phyloP scores from a whole-genome alignment of 2,888 invertebrate species.

The Hypsopygia costalis region DNA sequence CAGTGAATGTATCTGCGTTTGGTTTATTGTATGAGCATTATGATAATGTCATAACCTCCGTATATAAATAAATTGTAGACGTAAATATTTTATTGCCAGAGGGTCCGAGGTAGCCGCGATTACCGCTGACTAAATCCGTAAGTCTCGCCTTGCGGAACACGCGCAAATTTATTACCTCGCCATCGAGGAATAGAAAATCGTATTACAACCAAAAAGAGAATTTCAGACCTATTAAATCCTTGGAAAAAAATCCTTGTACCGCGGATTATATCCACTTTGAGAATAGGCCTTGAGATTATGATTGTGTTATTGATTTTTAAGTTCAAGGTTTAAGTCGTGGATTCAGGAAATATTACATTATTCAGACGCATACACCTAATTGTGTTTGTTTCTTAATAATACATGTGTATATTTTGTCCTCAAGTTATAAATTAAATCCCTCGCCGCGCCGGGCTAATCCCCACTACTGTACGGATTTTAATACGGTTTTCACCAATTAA shows the following conservation, averaged over 20 bases:
- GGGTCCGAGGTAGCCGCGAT: slow-evolving; percentile 26
- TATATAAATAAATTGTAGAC: slow-evolving; percentile 47
- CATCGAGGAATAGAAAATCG: slow-evolving; percentile 24
- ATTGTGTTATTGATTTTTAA: slow-evolving; percentile 5
- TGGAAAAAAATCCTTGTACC: slow-evolving; percentile 19
- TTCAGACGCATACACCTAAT: too few species aligned
- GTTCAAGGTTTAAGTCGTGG: too few species aligned
- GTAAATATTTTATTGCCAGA: slow-evolving; percentile 48
- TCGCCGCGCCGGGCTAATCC: too few species aligned
- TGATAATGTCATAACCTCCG: slow-evolving; percentile 52
- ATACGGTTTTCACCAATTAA: too few species aligned
- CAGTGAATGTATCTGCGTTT: slow-evolving; percentile 39
- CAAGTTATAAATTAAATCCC: too few species aligned
- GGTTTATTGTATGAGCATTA: slow-evolving; percentile 56
- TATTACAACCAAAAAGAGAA: slow-evolving; percentile 31
- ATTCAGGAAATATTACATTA: too few species aligned
- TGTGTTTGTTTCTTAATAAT: too few species aligned
- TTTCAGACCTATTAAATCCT: slow-evolving; percentile 33
- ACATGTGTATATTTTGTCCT: too few species aligned
- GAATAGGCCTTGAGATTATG: slow-evolving; percentile 6
- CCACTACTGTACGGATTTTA: too few species aligned
- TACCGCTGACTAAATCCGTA: slow-evolving; percentile 31
- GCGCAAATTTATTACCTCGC: slow-evolving; percentile 35
- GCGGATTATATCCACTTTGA: slow-evolving; percentile 14
- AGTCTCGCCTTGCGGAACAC: slow-evolving; percentile 28